Percentiles rank a stretch among this genome's conserved stretches.
Evolutionary conservation across 2,113 vertebrate species (phyloP).

Genomic region (Protobothrops flavoviridis): DNA sequence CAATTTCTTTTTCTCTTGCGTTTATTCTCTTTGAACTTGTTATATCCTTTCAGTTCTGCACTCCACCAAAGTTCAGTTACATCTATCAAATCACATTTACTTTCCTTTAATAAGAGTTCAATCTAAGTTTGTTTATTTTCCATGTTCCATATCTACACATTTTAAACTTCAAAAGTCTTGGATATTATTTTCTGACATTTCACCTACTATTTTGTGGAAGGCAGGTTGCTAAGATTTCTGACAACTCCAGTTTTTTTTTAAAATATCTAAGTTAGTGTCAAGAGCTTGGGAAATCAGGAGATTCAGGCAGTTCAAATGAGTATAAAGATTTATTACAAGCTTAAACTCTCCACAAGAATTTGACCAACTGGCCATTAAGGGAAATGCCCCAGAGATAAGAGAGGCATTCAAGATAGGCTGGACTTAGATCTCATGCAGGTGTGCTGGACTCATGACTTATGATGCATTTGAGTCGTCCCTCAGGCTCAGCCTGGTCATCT

Average conservation of each 20-base stretch:
- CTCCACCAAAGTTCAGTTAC: background rate
- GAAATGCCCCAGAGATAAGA: background rate
- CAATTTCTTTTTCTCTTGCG: background rate
- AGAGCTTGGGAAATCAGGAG: background rate
- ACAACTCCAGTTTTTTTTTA: background rate
- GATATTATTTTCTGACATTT: background rate
- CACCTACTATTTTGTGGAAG: slow-evolving; percentile 40
- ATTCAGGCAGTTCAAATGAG: background rate
- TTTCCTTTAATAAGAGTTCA: background rate
- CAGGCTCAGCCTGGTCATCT: background rate
- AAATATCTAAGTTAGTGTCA: background rate
- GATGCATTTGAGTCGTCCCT: background rate
- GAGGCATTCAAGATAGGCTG: background rate
- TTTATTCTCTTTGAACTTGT: background rate
- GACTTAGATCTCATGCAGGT: background rate
- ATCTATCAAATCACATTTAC: background rate
- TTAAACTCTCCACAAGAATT: background rate
- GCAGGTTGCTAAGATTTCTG: slow-evolving; percentile 66
- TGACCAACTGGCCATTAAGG: background rate
- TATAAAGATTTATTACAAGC: background rate
- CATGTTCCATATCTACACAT: background rate
- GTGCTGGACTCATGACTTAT: background rate
- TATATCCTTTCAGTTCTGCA: background rate
- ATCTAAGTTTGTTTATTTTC: background rate
- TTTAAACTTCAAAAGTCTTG: background rate